Evolutionary conservation across 1,140 invertebrate species (phyloP).

Genomic region (Psix sp.): DNA sequence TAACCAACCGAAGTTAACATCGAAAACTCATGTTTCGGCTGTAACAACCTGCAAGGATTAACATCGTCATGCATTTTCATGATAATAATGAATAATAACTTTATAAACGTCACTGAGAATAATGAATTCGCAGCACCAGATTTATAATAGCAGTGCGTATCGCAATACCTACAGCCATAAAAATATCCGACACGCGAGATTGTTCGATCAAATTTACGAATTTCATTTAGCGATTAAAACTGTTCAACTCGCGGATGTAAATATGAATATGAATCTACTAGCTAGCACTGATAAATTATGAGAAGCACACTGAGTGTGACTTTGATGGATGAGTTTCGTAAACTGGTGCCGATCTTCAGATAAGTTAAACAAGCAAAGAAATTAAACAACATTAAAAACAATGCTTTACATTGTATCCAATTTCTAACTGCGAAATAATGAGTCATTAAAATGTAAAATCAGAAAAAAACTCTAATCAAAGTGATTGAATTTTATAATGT

Average conservation of each 20-base stretch:
- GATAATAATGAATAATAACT: constrained; percentile 50
- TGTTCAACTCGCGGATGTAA: constrained; percentile 10
- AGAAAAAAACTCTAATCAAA: no score
- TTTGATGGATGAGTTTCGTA: constrained; percentile 52
- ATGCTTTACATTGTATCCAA: no score
- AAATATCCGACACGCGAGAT: constrained; percentile 43
- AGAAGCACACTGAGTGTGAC: constrained; percentile 45
- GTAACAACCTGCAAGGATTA: constrained; percentile 15
- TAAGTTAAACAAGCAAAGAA: constrained; percentile 15
- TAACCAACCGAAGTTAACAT: no score
- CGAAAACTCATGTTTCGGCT: no score
- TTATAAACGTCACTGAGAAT: constrained; percentile 50
- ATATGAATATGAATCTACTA: constrained; percentile 47
- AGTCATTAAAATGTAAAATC: no score
- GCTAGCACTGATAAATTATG: constrained; percentile 32
- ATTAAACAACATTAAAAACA: background rate
- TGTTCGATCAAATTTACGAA: constrained; percentile 48
- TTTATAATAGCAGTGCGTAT: constrained; percentile 52
- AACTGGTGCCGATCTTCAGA: constrained; percentile 33
- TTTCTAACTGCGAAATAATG: no score
- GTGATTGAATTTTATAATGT: no score
- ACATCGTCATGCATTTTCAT: constrained; percentile 49
- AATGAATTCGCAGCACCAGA: constrained; percentile 54
- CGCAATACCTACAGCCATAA: constrained; percentile 27
- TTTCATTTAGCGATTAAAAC: constrained; percentile 38